A percentile compares a stretch with the other conserved stretches of the same genome.
These are phyloP conservation scores for Nansenia antarctica DNA, from an alignment of 2,113 vertebrate species.

Conservation along the genomic window DNA sequence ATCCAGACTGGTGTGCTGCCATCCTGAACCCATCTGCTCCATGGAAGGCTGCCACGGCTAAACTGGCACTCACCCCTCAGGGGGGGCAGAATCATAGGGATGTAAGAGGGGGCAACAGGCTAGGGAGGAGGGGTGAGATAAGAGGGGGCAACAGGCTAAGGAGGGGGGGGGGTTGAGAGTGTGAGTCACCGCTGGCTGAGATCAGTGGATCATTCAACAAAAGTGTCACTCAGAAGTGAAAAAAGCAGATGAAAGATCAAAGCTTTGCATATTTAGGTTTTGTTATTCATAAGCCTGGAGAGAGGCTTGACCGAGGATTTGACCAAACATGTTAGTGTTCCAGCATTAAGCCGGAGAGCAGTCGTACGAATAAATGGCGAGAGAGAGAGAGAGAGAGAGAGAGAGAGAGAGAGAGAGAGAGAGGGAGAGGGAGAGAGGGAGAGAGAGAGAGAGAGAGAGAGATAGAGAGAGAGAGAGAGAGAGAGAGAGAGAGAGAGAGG, in stretches of 20 bases:
- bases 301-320: neutral
- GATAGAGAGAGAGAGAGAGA: neutral
- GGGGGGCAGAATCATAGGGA: neutral
- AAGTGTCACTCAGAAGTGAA: too few species aligned
- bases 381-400: neutral
- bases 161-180: too few species aligned
- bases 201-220: too few species aligned
- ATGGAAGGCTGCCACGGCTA: constrained; percentile 37
- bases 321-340: neutral
- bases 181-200: too few species aligned
- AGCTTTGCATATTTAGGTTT: too few species aligned
- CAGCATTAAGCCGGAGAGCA: neutral
- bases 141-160: neutral
- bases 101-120: constrained; percentile 39
- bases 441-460: neutral
- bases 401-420: constrained; percentile 13
- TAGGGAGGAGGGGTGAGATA: constrained; percentile 25
- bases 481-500: neutral
- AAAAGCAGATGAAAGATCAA: too few species aligned
- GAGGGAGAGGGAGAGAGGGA: neutral
- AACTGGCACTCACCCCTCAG: constrained; percentile 12
- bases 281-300: neutral
- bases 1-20: constrained; percentile 57
- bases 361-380: constrained; percentile 41
- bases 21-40: constrained; percentile 68